Percentiles rank a stretch among this genome's conserved stretches.
Evolutionary conservation across 2,113 vertebrate species (phyloP).

Genomic region (Pangasianodon hypophthalmus): DNA sequence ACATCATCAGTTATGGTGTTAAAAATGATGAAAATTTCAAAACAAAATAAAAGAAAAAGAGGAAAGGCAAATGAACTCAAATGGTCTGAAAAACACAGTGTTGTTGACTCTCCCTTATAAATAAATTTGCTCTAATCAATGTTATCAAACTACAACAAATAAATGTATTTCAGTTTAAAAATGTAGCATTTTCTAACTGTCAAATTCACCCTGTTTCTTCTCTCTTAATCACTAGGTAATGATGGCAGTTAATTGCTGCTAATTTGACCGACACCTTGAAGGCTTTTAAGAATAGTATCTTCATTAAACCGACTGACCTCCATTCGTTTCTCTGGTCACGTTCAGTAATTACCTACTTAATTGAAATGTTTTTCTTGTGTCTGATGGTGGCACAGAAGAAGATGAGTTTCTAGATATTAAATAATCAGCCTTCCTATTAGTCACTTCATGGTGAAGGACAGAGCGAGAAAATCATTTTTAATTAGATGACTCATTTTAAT

Average conservation of each 20-base stretch:
- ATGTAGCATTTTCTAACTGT: slow-evolving; percentile 1
- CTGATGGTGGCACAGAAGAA: slow-evolving; percentile 62
- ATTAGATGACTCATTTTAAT: slow-evolving; percentile 75
- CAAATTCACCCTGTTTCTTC: not conserved
- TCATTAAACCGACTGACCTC: slow-evolving; percentile 49
- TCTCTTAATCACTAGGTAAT: slow-evolving; percentile 25
- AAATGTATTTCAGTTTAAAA: not conserved
- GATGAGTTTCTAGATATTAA: slow-evolving; percentile 71
- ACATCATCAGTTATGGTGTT: not conserved
- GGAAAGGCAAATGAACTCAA: not conserved
- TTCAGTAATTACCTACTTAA: slow-evolving; percentile 64
- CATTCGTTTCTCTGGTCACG: slow-evolving; percentile 55
- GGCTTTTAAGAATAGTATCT: slow-evolving; percentile 51
- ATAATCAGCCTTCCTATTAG: slow-evolving; percentile 75
- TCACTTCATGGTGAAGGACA: slow-evolving; percentile 75
- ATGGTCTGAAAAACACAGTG: not conserved
- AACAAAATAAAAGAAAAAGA: not conserved
- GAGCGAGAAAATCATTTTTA: slow-evolving; percentile 68
- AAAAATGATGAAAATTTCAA: not conserved
- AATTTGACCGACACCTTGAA: slow-evolving; percentile 27
- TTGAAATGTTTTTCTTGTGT: slow-evolving; percentile 63
- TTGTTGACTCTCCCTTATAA: not conserved
- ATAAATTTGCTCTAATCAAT: not conserved
- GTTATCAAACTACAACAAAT: not conserved
- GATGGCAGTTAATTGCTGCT: slow-evolving; percentile 27